Evolutionary conservation across 1,140 invertebrate genomes (phyloP).

Genomic region (Scaptomyza hsui): DNA sequence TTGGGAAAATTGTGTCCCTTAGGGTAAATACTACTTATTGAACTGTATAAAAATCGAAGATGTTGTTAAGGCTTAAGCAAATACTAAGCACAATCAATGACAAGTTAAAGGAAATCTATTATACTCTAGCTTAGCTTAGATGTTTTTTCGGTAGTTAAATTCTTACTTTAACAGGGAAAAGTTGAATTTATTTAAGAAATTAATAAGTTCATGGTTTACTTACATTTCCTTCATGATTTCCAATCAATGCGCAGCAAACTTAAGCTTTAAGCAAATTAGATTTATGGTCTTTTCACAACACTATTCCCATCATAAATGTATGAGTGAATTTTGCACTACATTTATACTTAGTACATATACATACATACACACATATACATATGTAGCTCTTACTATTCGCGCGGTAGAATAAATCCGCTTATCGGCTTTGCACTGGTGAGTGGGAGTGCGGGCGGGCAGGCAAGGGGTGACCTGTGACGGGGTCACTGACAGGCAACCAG

Average conservation of each 20-base stretch:
- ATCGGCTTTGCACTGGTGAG: slow-evolving; percentile 64
- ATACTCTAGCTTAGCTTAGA: too few relatives aligned
- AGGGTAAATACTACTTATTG: neutral
- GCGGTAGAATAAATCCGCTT: slow-evolving; percentile 61
- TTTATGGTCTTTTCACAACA: slow-evolving; percentile 11
- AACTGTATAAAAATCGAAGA: slow-evolving; percentile 7
- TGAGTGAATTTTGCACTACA: slow-evolving; percentile 2
- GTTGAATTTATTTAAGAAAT: too few relatives aligned
- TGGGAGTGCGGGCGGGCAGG: neutral
- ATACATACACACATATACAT: slow-evolving; percentile 16
- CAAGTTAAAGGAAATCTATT: too few relatives aligned
- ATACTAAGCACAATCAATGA: slow-evolving; percentile 15
- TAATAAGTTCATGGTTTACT: too few relatives aligned
- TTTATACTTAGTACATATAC: neutral
- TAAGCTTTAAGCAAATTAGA: slow-evolving; percentile 16
- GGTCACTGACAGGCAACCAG: slow-evolving; percentile 3
- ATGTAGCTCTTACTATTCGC: slow-evolving; percentile 6
- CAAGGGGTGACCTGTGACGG: slow-evolving; percentile 28
- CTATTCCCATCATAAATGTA: slow-evolving; percentile 1
- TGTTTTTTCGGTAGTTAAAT: too few relatives aligned
- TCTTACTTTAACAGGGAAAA: too few relatives aligned
- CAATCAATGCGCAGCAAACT: neutral
- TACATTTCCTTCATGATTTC: neutral
- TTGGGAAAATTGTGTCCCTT: neutral
- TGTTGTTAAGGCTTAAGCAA: slow-evolving; percentile 4